Percentiles rank a stretch among this genome's conserved stretches.
phyloP scores from a whole-genome alignment of 2,888 invertebrate species.

The Neocrepidodera transversa region DNA sequence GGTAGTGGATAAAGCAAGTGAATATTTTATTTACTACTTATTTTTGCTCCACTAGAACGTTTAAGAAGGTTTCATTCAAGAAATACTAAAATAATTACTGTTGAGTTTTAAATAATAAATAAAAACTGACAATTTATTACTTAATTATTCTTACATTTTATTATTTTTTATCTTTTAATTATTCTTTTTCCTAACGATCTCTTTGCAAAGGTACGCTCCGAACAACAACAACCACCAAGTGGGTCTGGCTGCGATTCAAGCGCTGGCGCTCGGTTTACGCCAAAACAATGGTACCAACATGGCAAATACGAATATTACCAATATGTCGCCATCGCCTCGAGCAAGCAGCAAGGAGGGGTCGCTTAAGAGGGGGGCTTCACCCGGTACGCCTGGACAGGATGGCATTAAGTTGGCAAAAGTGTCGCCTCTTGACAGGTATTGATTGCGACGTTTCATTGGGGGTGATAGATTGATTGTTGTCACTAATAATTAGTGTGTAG shows the following conservation, averaged over 20 bases:
- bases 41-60: too few species aligned
- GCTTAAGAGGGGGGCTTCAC: slow-evolving; percentile 59
- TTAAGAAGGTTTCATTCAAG: too few species aligned
- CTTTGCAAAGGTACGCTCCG: slow-evolving; percentile 51
- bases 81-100: too few species aligned
- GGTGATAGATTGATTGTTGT: neutral
- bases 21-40: too few species aligned
- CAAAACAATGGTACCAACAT: slow-evolving; percentile 58
- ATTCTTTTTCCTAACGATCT: neutral
- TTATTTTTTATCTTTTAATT: neutral
- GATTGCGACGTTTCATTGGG: slow-evolving; percentile 17
- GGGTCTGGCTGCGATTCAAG: slow-evolving; percentile 79
- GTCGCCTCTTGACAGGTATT: slow-evolving; percentile 60
- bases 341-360: slow-evolving; percentile 63
- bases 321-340: slow-evolving; percentile 58
- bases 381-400: slow-evolving; percentile 53
- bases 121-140: too few species aligned
- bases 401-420: slow-evolving; percentile 59
- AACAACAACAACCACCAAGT: slow-evolving; percentile 75
- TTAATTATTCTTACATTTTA: too few species aligned
- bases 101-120: too few species aligned
- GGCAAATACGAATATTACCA: slow-evolving; percentile 56
- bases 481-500: neutral
- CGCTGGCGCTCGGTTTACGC: slow-evolving; percentile 66
- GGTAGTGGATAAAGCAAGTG: too few species aligned